phyloP scores from a whole-genome alignment of 2,888 invertebrate genomes.

The Hirtodrosophila confusa region DNA sequence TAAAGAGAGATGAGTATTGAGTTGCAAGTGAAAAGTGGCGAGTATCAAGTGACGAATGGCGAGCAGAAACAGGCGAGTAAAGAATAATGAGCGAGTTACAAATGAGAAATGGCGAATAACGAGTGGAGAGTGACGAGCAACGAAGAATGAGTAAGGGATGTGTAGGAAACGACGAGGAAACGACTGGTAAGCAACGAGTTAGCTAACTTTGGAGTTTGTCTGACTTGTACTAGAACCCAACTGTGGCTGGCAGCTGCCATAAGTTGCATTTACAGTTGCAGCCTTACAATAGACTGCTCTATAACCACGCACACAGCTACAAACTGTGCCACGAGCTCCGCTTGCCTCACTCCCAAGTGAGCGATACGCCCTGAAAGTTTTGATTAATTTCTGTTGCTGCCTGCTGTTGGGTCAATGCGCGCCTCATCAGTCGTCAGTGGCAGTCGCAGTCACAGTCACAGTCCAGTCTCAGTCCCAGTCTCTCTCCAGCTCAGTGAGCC shows the following conservation, averaged over 20 bases:
- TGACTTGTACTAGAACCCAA: slow-evolving; percentile 43
- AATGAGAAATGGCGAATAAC: not conserved
- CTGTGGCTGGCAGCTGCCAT: slow-evolving; percentile 22
- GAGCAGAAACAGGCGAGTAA: not conserved
- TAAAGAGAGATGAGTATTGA: not conserved
- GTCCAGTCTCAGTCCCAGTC: not conserved
- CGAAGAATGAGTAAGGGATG: not conserved
- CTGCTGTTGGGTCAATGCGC: slow-evolving; percentile 49
- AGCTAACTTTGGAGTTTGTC: not conserved
- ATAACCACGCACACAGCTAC: slow-evolving; percentile 1
- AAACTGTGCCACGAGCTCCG: slow-evolving; percentile 58
- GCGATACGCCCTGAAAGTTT: slow-evolving; percentile 55
- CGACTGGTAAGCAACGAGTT: not conserved
- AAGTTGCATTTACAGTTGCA: slow-evolving; percentile 11
- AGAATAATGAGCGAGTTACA: not conserved
- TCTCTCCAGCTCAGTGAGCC: slow-evolving; percentile 46
- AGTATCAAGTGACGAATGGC: not conserved
- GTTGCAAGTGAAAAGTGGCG: not conserved
- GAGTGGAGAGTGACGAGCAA: not conserved
- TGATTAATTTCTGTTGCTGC: slow-evolving; percentile 54
- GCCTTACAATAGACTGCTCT: slow-evolving; percentile 30
- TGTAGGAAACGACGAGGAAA: not conserved
- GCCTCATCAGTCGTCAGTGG: slow-evolving; percentile 25
- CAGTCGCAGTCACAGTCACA: slow-evolving; percentile 1
- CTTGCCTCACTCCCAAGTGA: slow-evolving; percentile 9